Evolutionary conservation across 1,140 invertebrate species (phyloP), one percentile per base, ranked within the genome.

Genomic region (Sitobion miscanthi): DNA sequence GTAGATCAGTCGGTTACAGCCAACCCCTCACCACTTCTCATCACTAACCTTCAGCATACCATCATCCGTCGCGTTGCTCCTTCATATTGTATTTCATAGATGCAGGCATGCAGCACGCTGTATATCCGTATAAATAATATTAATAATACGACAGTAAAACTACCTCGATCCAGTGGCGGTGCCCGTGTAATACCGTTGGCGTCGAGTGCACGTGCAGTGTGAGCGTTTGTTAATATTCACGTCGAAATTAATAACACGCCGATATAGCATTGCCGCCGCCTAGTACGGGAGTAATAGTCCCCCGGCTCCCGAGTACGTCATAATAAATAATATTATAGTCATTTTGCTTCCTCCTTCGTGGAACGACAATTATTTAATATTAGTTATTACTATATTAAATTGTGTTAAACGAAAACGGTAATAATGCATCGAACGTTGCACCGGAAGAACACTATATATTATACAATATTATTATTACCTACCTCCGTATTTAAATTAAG

Each of bases 321-420:
- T 38, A 38, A 83, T 38, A 83, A 42, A 45, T 85, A 45, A 85
- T 85, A 85, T 14, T 85, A 21, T 30, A 25, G 35, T 45, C 38
- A 23, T 23, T 45, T 23, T 83, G 35, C 35, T 83, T 4, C 35
- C 77, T 83, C 35, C 8, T 83, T 38, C 17, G 2, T 23, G 35
- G 35, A 82, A 82, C 35, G 21, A 82, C 8, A 82, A 38, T 21
- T 35, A 21, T 82, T 82, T 35, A 82, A 38, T 17, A 69, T n/a
- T 83, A 38, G 20, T 54, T 54, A 54, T 54, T 54, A 42, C 82
- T 83, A 83, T 83, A 83, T 38, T 83, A 42, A 83, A 85, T 20
- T 11, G 38, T 85, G 85, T 86, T 86, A 86, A 86, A 86, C 25
- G 42, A 86, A 86, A 86, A 86, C 85, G 35, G 35, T 83, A 45